Evolutionary conservation across 1,140 invertebrate species (phyloP).

Genomic region (Dreissena polymorpha): DNA sequence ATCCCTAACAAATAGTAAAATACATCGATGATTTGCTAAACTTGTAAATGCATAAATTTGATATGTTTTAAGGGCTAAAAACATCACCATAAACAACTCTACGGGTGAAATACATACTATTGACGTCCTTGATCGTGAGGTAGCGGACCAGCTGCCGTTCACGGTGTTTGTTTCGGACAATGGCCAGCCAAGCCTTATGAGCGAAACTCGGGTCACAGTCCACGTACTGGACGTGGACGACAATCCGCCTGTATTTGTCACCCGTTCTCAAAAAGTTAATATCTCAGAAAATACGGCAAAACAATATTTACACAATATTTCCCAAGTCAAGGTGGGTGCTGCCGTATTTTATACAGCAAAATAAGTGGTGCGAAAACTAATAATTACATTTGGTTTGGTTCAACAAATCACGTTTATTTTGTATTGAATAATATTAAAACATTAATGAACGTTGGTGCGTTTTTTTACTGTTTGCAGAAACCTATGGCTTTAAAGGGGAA

Average conservation of each 20-base stretch:
- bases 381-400: too few relatives aligned
- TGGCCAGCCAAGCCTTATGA: background rate
- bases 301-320: background rate
- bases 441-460: too few relatives aligned
- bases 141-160: background rate
- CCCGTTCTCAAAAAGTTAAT: background rate
- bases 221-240: conserved; percentile 10
- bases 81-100: background rate
- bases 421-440: too few relatives aligned
- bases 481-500: too few relatives aligned
- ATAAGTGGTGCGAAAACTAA: too few relatives aligned
- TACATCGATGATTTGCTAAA: too few relatives aligned
- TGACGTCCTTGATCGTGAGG: background rate
- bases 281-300: background rate
- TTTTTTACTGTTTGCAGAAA: too few relatives aligned
- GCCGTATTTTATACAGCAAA: too few relatives aligned
- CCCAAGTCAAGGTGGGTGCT: too few relatives aligned
- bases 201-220: background rate
- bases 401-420: too few relatives aligned
- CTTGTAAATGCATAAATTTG: too few relatives aligned
- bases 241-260: background rate
- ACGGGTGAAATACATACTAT: conserved; percentile 2
- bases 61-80: background rate
- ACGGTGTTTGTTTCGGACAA: background rate
- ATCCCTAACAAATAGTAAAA: too few relatives aligned